Evolutionary conservation across 1,140 invertebrate genomes (phyloP), one percentile per base, ranked within the genome.

Genomic region (Spodoptera litura): DNA sequence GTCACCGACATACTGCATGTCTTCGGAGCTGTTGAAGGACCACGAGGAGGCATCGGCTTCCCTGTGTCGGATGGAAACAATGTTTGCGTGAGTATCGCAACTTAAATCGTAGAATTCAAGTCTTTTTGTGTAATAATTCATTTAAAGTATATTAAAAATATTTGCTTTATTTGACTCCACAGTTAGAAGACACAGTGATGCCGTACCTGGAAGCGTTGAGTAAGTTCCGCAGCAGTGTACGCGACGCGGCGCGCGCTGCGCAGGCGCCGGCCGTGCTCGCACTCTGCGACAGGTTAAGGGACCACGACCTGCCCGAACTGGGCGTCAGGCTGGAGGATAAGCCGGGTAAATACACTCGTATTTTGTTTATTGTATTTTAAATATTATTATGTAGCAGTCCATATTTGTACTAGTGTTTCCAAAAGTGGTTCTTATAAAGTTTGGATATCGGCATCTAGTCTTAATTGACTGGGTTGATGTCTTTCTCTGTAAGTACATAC

Each of bases 251-350:
- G 0, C 96, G 97, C 79, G 93, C 94, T 4, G 89, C 97, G 2
- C 98, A 98, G 91, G 97, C 97, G 0, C 95, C 87, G 1, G 96
- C 96, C 44, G 98, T 99, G 86, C 94, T 99, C 51, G 95, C 96
- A 88, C 95, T 98, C 61, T 99, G 99, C 94, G 99, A 99, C 94
- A 91, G 92, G 73, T 94, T 99, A 9, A 95, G 99, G 25, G 99
- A 99, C 92, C 96, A 97, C 75, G 95, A 97, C 64, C 93, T 99
- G 79, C 99, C 99, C 0, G 96, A 97, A 87, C 95, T 99, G 8
- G 99, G 99, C 11, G 98, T 99, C 5, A 95, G 99, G 13, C 95
- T 99, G 12, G 99, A 99, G 94, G 99, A 99, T 91, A 96, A 97
- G 81, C 97, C 97, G 86, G 96, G 96, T 95, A 86, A 85, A 64